Conservation (phyloP, 2,888 invertebrate genomes). For the Caenorhabditis sp. region DNA sequence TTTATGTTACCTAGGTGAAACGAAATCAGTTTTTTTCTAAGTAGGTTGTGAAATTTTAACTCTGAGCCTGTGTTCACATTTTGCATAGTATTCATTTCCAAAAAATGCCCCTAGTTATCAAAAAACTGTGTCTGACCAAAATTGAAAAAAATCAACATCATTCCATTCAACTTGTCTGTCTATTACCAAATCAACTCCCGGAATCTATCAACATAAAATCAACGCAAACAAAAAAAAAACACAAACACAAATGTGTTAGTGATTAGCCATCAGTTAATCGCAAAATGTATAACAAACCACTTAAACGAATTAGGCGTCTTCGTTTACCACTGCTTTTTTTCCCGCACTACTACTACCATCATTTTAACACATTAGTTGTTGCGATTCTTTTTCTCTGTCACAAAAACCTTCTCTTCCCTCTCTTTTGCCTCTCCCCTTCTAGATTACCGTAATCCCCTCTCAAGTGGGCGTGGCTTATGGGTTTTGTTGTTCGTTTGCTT, state of each 20-base stretch:
- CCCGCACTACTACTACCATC: constrained; percentile 1
- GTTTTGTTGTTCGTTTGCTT: constrained; percentile 2
- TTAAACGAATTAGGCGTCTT: constrained; percentile 42
- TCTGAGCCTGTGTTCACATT: too few relatives aligned
- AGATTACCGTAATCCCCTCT: neutral
- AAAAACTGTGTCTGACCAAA: too few relatives aligned
- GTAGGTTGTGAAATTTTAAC: too few relatives aligned
- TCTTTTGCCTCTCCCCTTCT: constrained; percentile 7
- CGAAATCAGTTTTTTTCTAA: too few relatives aligned
- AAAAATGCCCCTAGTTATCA: too few relatives aligned
- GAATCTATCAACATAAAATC: neutral
- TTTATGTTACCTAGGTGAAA: too few relatives aligned
- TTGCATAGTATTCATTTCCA: too few relatives aligned
- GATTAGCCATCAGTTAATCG: neutral
- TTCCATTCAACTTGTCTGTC: too few relatives aligned
- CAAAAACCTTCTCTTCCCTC: neutral
- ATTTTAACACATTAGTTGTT: constrained; percentile 38
- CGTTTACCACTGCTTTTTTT: constrained; percentile 7
- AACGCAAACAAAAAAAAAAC: neutral
- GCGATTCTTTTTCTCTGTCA: neutral
- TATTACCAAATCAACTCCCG: too few relatives aligned
- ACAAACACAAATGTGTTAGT: neutral
- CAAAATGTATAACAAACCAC: constrained; percentile 32
- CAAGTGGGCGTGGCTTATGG: constrained; percentile 2
- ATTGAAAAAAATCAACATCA: too few relatives aligned